Evolutionary conservation across 30 jellyfish, hydroid and myxozoan genomes (phyloP).

Genomic region (Turritopsis dohrnii): DNA sequence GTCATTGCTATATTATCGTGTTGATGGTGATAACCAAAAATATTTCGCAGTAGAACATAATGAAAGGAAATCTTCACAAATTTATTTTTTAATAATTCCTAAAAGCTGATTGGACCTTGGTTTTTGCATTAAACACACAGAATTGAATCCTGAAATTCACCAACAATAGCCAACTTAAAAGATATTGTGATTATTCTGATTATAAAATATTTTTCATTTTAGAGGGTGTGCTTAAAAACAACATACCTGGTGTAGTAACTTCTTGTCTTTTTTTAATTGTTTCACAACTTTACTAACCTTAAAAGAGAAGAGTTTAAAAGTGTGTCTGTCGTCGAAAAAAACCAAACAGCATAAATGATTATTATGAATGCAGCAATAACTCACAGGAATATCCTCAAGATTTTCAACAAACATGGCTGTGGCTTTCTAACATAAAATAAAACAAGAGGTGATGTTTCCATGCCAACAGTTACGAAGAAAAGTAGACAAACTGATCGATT

Average conservation of each 20-base stretch:
- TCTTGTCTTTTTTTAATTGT: conserved; percentile 46
- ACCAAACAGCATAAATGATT: conserved; percentile 1
- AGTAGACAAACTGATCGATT: not conserved
- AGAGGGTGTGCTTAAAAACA: no score
- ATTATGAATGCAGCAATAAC: not conserved
- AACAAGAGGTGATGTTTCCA: not conserved
- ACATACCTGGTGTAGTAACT: conserved; percentile 46
- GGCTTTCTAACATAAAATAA: conserved; percentile 43
- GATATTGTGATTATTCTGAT: no score
- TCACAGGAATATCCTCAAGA: conserved; percentile 44
- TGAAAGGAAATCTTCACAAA: no score
- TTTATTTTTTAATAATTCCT: no score
- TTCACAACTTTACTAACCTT: conserved; percentile 57
- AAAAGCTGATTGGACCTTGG: no score
- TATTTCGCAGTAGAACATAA: no score
- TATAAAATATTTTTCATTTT: no score
- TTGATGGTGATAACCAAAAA: no score
- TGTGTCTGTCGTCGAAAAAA: not conserved
- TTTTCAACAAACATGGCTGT: conserved; percentile 61
- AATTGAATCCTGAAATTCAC: no score
- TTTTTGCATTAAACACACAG: no score
- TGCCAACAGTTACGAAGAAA: not conserved
- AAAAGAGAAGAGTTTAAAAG: not conserved
- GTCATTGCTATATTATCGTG: no score
- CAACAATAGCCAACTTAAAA: no score